Conservation (phyloP, 2,113 vertebrate genomes). For the Hippocampus comes region DNA sequence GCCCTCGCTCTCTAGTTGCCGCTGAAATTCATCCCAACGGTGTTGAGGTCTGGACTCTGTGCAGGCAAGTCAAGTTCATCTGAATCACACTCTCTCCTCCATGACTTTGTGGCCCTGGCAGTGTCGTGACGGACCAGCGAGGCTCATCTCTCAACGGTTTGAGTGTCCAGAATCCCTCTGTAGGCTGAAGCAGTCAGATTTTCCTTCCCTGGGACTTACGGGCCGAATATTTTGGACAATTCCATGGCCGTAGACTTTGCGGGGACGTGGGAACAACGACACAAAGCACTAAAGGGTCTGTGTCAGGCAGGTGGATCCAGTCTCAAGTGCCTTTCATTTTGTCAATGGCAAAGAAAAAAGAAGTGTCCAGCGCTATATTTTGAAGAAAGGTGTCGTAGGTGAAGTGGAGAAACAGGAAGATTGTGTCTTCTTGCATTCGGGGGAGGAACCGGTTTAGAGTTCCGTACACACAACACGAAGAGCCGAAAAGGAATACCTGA, state of each 20-base stretch:
- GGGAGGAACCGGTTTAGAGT: background rate
- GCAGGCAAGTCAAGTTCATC: background rate
- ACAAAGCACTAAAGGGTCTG: no score
- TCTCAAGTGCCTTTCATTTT: background rate
- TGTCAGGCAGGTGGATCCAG: background rate
- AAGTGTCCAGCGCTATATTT: background rate
- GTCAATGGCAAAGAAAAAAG: background rate
- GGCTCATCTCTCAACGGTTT: background rate
- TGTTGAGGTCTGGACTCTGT: background rate
- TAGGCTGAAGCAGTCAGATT: background rate
- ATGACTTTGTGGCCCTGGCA: background rate
- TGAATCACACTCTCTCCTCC: background rate
- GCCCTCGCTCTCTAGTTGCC: no score
- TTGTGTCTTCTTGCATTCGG: background rate
- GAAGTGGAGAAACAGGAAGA: background rate
- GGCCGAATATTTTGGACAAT: background rate
- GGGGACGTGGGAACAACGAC: no score
- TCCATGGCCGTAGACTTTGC: background rate
- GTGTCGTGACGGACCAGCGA: background rate
- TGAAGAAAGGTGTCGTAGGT: background rate
- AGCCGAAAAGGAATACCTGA: background rate
- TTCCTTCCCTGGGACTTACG: background rate
- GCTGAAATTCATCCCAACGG: background rate
- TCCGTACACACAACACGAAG: background rate
- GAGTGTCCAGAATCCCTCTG: background rate